phyloP scores from a whole-genome alignment of 2,888 invertebrate genomes.

The Amaurobius ferox region DNA sequence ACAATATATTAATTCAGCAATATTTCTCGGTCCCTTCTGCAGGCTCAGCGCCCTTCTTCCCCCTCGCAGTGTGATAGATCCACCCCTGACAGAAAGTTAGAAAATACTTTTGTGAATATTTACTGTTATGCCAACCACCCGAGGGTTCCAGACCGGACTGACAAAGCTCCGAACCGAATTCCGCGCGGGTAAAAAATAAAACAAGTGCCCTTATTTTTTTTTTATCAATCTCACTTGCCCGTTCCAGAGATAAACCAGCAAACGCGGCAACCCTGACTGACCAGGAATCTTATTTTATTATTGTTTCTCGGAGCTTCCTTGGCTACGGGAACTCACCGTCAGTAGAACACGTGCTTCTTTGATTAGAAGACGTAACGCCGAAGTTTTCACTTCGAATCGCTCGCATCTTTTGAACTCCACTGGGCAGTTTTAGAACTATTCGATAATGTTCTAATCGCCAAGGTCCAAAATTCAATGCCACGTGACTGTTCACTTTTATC shows the following conservation, averaged over 20 bases:
- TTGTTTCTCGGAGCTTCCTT: not conserved
- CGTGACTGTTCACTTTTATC: slow-evolving; percentile 18
- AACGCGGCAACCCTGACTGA: slow-evolving; percentile 36
- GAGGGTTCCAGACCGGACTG: too few species aligned
- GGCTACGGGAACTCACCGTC: not conserved
- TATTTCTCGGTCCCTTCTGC: too few species aligned
- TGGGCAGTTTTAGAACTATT: not conserved
- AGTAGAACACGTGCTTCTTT: slow-evolving; percentile 8
- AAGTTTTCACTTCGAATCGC: not conserved
- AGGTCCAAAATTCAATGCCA: slow-evolving; percentile 40
- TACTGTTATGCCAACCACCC: not conserved
- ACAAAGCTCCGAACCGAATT: not conserved
- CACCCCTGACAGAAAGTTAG: too few species aligned
- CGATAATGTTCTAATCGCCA: slow-evolving; percentile 14
- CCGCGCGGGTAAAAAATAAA: not conserved
- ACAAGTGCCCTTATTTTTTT: not conserved
- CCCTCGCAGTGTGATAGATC: too few species aligned
- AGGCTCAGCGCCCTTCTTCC: too few species aligned
- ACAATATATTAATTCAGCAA: too few species aligned
- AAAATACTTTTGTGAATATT: too few species aligned
- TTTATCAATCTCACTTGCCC: not conserved
- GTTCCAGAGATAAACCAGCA: slow-evolving; percentile 17
- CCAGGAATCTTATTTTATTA: not conserved
- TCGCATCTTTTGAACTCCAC: not conserved
- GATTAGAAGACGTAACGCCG: not conserved